These are phyloP conservation scores for Chamaea fasciata DNA, from an alignment of 2,113 vertebrate species.

Conservation along the genomic window DNA sequence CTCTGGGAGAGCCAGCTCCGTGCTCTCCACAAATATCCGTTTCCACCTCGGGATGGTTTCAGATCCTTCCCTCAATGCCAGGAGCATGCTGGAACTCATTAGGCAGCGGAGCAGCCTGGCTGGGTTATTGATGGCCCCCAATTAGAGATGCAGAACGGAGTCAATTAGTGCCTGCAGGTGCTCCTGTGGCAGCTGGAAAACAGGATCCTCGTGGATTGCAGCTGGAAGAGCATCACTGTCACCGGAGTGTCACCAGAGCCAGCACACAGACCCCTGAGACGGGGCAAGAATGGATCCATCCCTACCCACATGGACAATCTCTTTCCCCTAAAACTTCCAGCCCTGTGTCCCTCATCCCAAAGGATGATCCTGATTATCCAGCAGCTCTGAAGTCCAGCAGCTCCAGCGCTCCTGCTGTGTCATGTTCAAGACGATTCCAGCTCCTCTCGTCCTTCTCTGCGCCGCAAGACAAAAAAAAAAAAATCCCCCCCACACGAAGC, in stretches of 20 bases:
- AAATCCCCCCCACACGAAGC: not conserved
- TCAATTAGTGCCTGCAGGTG: not conserved
- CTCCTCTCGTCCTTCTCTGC: not conserved
- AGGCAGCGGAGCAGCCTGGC: not conserved
- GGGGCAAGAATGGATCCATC: accelerated
- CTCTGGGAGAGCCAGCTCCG: accelerated
- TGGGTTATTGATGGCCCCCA: not conserved
- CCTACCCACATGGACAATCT: accelerated
- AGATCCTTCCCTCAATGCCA: not conserved
- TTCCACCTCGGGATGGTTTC: not conserved
- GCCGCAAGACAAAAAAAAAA: not conserved
- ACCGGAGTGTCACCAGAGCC: not conserved
- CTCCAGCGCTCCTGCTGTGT: accelerated
- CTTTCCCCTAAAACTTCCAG: not conserved
- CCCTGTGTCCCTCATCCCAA: not conserved
- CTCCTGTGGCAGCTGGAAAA: not conserved
- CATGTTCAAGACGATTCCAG: not conserved
- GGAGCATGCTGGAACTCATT: not conserved
- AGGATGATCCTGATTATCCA: not conserved
- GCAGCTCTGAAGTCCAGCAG: not conserved
- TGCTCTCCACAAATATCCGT: not conserved
- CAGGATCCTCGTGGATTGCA: accelerated
- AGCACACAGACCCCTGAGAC: not conserved
- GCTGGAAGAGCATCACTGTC: not conserved
- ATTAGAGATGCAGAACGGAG: not conserved